phyloP scores from a whole-genome alignment of 2,888 invertebrate genomes.

The Ichneumoninae sp. region DNA sequence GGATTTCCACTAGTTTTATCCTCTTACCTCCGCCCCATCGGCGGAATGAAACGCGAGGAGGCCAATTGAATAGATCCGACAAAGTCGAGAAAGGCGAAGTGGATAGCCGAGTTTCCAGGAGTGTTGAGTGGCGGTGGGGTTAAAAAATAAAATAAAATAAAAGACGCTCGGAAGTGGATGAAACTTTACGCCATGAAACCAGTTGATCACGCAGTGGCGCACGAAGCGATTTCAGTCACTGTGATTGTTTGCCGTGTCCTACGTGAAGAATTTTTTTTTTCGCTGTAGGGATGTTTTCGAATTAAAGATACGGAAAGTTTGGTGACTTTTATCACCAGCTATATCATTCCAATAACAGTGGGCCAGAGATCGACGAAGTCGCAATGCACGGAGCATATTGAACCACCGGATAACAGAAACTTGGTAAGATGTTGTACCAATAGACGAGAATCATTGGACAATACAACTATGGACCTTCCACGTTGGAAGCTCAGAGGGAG shows the following conservation, averaged over 20 bases:
- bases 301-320: not conserved
- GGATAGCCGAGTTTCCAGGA: slow-evolving; percentile 3
- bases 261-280: not conserved
- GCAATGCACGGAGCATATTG: not conserved
- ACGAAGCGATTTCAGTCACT: not conserved
- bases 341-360: not conserved
- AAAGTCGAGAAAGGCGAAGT: slow-evolving; percentile 12
- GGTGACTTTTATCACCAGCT: not conserved
- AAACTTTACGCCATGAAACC: slow-evolving; percentile 2
- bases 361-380: not conserved
- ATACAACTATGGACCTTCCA: slow-evolving; percentile 3
- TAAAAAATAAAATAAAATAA: not conserved
- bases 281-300: not conserved
- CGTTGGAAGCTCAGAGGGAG: not conserved
- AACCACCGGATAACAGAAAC: slow-evolving; percentile 6
- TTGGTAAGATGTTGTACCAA: slow-evolving; percentile 9
- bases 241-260: not conserved
- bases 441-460: slow-evolving; percentile 19
- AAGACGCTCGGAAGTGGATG: not conserved
- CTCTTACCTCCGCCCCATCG: not conserved
- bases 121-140: not conserved
- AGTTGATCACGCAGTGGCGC: slow-evolving; percentile 15
- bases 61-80: slow-evolving; percentile 26
- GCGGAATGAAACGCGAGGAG: slow-evolving; percentile 9
- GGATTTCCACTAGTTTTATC: slow-evolving; percentile 10